phyloP scores from a whole-genome alignment of 2,888 invertebrate genomes.

The Chrysolina americana region DNA sequence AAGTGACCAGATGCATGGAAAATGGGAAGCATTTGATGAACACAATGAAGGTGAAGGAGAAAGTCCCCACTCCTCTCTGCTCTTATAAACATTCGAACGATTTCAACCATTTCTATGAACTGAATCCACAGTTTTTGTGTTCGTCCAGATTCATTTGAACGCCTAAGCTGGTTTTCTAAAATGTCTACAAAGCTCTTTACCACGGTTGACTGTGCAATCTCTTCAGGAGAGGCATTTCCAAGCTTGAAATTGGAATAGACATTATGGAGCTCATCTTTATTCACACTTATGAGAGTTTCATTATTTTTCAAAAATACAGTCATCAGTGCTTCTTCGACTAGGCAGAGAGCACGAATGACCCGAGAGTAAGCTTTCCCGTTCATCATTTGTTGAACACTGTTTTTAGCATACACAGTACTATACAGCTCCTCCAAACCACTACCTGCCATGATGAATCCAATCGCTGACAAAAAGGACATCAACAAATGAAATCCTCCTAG shows the following conservation, averaged over 20 bases:
- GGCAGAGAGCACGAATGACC: constrained; percentile 34
- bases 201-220: constrained; percentile 24
- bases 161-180: constrained; percentile 28
- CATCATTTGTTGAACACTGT: constrained; percentile 58
- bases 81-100: constrained; percentile 32
- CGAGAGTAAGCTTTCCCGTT: constrained; percentile 56
- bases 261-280: background rate
- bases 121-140: constrained; percentile 18
- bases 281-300: constrained; percentile 27
- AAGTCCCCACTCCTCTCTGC: constrained; percentile 25
- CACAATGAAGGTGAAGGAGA: constrained; percentile 29
- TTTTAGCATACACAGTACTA: constrained; percentile 54
- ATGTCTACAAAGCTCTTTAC: constrained; percentile 27
- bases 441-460: constrained; percentile 57
- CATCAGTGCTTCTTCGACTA: constrained; percentile 28
- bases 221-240: constrained; percentile 25
- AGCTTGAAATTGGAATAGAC: constrained; percentile 23
- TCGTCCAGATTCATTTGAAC: constrained; percentile 13
- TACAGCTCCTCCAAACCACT: constrained; percentile 51
- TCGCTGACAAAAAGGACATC: constrained; percentile 60
- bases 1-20: constrained; percentile 31
- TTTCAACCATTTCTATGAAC: constrained; percentile 17
- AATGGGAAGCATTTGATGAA: constrained; percentile 35
- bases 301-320: constrained; percentile 27
- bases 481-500: constrained; percentile 44